Evolutionary conservation across 2,797 vertebrate genomes (phyloP), one percentile per base, ranked within the genome.

Genomic region (Platyrinchus mystaceus): DNA sequence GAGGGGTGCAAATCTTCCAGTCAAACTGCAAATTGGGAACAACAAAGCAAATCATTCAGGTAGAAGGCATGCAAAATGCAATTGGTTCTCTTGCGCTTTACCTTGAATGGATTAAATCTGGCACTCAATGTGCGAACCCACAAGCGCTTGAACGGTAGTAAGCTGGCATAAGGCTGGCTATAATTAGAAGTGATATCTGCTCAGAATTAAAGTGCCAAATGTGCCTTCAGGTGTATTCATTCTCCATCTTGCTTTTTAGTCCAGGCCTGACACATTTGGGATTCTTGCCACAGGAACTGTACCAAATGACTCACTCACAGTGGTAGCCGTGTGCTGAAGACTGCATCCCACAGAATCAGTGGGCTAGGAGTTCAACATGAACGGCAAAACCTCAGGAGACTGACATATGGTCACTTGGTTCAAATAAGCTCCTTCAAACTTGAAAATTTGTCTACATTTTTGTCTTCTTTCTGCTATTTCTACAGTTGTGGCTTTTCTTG

Each of bases 251-350:
- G 93, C 91, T 90, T 96, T 97, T 97, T 93, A 96, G 95, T 79
- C 89, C 94, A 92, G 94, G 89, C 91, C 94, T 96, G 94, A 97
- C 95, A 96, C 82, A 90, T 97, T 96, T 94, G 96, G 96, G 94
- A 96, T 90, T 82, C 92, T 91, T 96, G 96, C 94, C 94, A 97
- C 73, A 95, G 94, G 95, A 97, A 93, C 91, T 13, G 89, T 91
- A 96, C 94, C 95, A 94, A 95, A 94, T 96, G 95, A 97, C 95
- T 97, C 94, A 96, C 77, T 95, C 94, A 28, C 96, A 96, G 95
- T 73, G 85, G 95, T 94, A 80, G 79, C 69, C 2, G 0, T 86
- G 94, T 76, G 91, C 87, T 90, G 87, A 91, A 78, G 89, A 91
- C 36, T 39, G 79, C 62, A 7, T 89, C 94, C 92, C 91, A 86